Conservation (phyloP, 2,797 vertebrate species). For the Sciurus carolinensis region DNA sequence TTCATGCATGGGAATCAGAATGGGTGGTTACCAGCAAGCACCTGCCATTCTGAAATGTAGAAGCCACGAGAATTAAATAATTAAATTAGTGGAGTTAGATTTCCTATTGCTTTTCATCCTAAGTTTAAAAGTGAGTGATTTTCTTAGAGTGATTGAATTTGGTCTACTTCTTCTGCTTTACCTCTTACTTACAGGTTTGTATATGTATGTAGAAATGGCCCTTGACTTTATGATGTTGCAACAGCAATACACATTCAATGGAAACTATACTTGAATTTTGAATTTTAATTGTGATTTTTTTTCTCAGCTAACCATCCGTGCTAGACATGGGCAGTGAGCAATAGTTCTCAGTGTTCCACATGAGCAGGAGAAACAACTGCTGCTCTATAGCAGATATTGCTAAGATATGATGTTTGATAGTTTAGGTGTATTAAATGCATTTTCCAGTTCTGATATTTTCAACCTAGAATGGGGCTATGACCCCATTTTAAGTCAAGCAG, state of each 20-base stretch:
- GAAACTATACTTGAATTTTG: neutral
- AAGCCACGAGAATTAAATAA: neutral
- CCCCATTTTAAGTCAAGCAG: neutral
- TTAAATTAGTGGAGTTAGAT: slow-evolving; percentile 10
- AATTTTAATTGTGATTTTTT: neutral
- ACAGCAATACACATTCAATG: neutral
- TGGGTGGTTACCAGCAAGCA: neutral
- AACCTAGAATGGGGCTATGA: neutral
- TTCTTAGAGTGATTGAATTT: neutral
- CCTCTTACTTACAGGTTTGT: neutral
- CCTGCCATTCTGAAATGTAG: neutral
- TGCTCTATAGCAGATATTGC: neutral
- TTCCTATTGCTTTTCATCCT: slow-evolving; percentile 32
- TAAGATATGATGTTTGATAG: neutral
- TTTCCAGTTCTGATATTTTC: neutral
- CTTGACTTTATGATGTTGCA: neutral
- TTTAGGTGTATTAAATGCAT: neutral
- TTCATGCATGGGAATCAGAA: slow-evolving; percentile 17
- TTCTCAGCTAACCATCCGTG: neutral
- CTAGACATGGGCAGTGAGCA: no score
- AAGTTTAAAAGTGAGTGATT: neutral
- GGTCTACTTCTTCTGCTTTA: neutral
- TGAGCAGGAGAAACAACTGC: neutral
- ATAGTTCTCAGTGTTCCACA: no score
- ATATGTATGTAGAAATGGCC: neutral